Percentiles rank a stretch among this genome's conserved stretches.
phyloP scores from a whole-genome alignment of 1,140 invertebrate species.

The Leptinotarsa lineolata region DNA sequence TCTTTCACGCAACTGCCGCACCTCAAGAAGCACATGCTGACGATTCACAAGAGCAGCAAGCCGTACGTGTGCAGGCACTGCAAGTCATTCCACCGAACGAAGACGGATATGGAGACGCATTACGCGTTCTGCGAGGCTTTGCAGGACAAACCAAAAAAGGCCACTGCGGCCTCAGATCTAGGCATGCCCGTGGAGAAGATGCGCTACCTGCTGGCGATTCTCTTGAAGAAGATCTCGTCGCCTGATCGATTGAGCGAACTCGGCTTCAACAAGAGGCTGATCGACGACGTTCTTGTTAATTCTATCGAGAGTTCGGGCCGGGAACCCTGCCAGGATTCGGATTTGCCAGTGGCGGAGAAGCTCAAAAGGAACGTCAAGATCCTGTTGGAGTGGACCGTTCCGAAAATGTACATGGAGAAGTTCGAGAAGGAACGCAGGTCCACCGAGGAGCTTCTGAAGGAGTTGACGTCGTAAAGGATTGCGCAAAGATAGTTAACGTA shows the following conservation, averaged over 20 bases:
- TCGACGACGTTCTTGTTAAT: slow-evolving; percentile 80
- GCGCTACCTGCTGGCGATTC: slow-evolving; percentile 75
- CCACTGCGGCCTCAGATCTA: slow-evolving; percentile 28
- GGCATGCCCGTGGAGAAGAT: slow-evolving; percentile 76
- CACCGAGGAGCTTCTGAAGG: slow-evolving; percentile 77
- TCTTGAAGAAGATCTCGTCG: slow-evolving; percentile 81
- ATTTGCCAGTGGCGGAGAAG: slow-evolving; percentile 62
- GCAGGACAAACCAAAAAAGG: slow-evolving; percentile 45
- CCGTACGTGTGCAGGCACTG: slow-evolving; percentile 74
- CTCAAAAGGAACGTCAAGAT: slow-evolving; percentile 75
- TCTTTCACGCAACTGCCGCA: slow-evolving; percentile 79
- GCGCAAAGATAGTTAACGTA: background rate
- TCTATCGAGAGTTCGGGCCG: slow-evolving; percentile 75
- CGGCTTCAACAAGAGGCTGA: slow-evolving; percentile 79
- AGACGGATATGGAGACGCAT: slow-evolving; percentile 71
- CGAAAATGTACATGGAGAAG: slow-evolving; percentile 74
- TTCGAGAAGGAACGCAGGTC: slow-evolving; percentile 74
- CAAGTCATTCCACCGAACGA: slow-evolving; percentile 75
- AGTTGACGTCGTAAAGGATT: slow-evolving; percentile 63
- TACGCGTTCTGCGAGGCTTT: slow-evolving; percentile 58
- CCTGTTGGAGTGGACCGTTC: slow-evolving; percentile 80
- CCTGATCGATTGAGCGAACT: slow-evolving; percentile 73
- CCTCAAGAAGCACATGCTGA: slow-evolving; percentile 81
- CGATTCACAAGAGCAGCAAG: slow-evolving; percentile 75
- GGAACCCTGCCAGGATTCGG: slow-evolving; percentile 62